phyloP scores from a whole-genome alignment of 2,113 vertebrate genomes.

The human region GRCh38 chr9:2837501-2838000 shows the following conservation, averaged over 20 bases:
- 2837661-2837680: neutral
- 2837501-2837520: neutral
- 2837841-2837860: neutral
- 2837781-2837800: neutral
- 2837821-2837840: neutral
- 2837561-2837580: conserved; percentile 16
- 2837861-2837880: neutral
- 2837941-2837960: neutral
- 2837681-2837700: neutral
- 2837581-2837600: conserved; percentile 4
- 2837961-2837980: neutral
- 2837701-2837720: neutral
- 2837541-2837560: neutral
- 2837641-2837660: neutral
- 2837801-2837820: neutral
- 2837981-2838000: neutral
- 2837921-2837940: neutral
- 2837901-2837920: neutral
- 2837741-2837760: neutral
- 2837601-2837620: neutral
- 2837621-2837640: neutral
- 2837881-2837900: neutral
- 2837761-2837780: neutral
- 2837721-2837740: neutral
- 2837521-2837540: neutral